phyloP scores from a whole-genome alignment of 2,797 vertebrate species.

The Dermochelys coriacea region DNA sequence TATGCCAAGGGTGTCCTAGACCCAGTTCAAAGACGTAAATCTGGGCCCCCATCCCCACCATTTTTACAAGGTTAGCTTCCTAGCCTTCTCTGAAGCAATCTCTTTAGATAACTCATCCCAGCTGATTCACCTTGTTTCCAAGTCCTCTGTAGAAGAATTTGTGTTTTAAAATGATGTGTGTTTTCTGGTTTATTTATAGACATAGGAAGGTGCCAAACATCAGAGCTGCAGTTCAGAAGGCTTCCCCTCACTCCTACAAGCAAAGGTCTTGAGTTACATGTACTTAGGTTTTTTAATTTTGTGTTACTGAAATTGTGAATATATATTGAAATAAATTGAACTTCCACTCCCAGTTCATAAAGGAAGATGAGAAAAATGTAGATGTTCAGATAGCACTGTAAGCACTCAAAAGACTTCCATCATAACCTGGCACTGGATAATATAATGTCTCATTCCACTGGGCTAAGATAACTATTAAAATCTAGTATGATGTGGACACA shows the following conservation, averaged over 20 bases:
- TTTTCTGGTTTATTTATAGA: background rate
- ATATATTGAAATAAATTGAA: background rate
- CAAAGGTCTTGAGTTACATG: background rate
- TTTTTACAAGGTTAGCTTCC: background rate
- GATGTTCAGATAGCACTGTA: background rate
- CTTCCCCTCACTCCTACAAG: background rate
- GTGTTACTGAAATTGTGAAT: background rate
- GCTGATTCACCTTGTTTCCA: background rate
- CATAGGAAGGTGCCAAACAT: background rate
- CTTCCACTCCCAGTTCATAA: background rate
- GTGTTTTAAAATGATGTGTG: background rate
- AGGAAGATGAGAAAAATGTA: background rate
- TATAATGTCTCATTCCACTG: background rate
- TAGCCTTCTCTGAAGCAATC: background rate
- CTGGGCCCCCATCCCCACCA: background rate
- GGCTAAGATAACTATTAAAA: background rate
- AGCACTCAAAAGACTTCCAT: background rate
- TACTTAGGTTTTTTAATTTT: background rate
- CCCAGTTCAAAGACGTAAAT: background rate
- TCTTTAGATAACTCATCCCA: background rate
- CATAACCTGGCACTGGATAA: background rate
- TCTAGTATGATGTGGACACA: background rate
- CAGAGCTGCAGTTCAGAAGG: background rate
- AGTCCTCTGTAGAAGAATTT: background rate
- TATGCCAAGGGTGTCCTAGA: background rate